Conservation (phyloP, 2,888 invertebrate species). For the Taenaris catops region DNA sequence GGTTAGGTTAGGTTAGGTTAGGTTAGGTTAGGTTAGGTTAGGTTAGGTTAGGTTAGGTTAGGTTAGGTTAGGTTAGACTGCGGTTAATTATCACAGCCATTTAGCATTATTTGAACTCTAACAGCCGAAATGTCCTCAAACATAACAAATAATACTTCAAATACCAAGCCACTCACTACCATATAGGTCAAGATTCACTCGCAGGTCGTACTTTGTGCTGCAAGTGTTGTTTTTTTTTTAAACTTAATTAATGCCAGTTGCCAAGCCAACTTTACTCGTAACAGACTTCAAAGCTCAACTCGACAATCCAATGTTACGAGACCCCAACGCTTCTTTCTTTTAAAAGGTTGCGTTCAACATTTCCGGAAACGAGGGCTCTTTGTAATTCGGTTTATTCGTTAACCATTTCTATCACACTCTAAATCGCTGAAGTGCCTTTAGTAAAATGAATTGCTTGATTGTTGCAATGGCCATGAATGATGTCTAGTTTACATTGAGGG, state of each 20-base stretch:
- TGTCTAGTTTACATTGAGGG: constrained; percentile 11
- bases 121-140: no score
- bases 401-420: constrained; percentile 19
- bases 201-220: constrained; percentile 22
- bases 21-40: no score
- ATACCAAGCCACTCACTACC: background rate
- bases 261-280: constrained; percentile 40
- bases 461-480: constrained; percentile 14
- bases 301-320: constrained; percentile 28
- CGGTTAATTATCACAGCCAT: no score
- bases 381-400: constrained; percentile 15
- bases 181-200: constrained; percentile 21
- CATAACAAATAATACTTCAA: no score
- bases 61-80: no score
- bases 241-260: constrained; percentile 67
- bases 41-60: no score
- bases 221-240: constrained; percentile 42
- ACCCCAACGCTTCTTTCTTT: constrained; percentile 16
- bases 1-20: no score
- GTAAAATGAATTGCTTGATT: constrained; percentile 17
- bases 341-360: constrained; percentile 6
- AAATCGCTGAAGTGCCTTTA: constrained; percentile 10
- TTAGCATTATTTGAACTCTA: no score
- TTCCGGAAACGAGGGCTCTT: constrained; percentile 8
- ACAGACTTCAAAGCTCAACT: constrained; percentile 27